Evolutionary conservation across 2,113 vertebrate genomes (phyloP), one percentile per base, ranked within the genome.

Genomic region (Alosa alosa): DNA sequence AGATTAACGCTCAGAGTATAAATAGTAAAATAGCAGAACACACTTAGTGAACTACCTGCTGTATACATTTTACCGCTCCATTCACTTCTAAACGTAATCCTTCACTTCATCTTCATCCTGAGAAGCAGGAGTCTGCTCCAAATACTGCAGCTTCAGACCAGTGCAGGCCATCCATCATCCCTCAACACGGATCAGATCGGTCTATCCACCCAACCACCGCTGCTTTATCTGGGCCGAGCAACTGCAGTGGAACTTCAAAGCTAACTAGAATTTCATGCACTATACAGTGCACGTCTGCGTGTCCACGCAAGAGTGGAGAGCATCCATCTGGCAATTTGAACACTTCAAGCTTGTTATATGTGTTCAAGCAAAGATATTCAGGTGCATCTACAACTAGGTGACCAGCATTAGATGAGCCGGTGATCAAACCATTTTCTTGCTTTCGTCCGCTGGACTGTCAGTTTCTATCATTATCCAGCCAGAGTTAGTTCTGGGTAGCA

Each of bases 401-500:
- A 36, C 72, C 31, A 78, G 72, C 31, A 41, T 39, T 78, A 78
- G 72, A 78, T 41, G 72, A 78, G 72, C 13, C 72, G 10, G 13
- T 39, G 72, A 78, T 78, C 72, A 78, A 78, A 78, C 11, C 72
- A 1, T 78, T 78, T 36, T 10, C 11, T 78, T 78, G 72, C 15
- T n/a, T 64, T 64, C 22, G 60, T 64, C 25, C 25, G 13, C 6
- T 31, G 68, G 25, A 75, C 13, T 13, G 31, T 75, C 68, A 31
- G 9, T 75, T 75, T 36, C 68, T 1, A 72, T 72, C 64, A 72
- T 36, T 25, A 72, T 72, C 64, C 25, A 25, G 64, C n/a, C 81
- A 72, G 57, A 86, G 64, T 55, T 60, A 50, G 81, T 64, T 83
- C n/a, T 6, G 25, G 85, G 49, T 50, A 22, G 44, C 57, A 83